phyloP scores from a whole-genome alignment of 2,888 invertebrate genomes.

The Archips crataeganus region DNA sequence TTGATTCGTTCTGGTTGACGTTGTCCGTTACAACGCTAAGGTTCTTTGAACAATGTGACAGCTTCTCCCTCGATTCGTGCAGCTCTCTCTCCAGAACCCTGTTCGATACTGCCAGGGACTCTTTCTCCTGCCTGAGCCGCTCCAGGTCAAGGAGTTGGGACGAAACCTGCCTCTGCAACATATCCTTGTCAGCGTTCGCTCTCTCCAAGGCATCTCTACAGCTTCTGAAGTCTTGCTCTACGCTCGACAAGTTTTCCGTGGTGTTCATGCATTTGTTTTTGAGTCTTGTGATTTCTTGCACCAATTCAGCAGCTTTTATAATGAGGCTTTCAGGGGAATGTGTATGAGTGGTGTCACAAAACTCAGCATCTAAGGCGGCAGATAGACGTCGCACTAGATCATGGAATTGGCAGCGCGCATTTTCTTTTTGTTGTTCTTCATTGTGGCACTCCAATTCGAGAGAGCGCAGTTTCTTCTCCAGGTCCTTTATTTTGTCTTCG shows the following conservation, averaged over 20 bases:
- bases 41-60: constrained; percentile 87
- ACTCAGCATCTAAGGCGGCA: constrained; percentile 89
- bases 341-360: constrained; percentile 88
- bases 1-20: constrained; percentile 89
- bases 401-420: constrained; percentile 88
- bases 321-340: constrained; percentile 90
- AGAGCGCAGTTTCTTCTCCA: constrained; percentile 90
- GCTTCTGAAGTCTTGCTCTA: constrained; percentile 88
- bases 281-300: constrained; percentile 89
- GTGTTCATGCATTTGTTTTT: constrained; percentile 87
- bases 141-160: constrained; percentile 90
- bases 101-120: constrained; percentile 90
- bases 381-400: constrained; percentile 91
- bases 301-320: constrained; percentile 91
- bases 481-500: constrained; percentile 91
- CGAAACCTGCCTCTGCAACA: constrained; percentile 90
- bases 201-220: constrained; percentile 89
- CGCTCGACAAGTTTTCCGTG: constrained; percentile 85
- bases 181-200: constrained; percentile 89
- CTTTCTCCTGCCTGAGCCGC: constrained; percentile 91
- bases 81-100: constrained; percentile 91
- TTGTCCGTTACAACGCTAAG: constrained; percentile 89
- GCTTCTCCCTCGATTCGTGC: constrained; percentile 88
- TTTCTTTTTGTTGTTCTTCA: constrained; percentile 92
- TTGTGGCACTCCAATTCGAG: constrained; percentile 90